These are phyloP conservation scores for Drosophila monieri DNA, from an alignment of 2,888 invertebrate species.

Conservation along the genomic window DNA sequence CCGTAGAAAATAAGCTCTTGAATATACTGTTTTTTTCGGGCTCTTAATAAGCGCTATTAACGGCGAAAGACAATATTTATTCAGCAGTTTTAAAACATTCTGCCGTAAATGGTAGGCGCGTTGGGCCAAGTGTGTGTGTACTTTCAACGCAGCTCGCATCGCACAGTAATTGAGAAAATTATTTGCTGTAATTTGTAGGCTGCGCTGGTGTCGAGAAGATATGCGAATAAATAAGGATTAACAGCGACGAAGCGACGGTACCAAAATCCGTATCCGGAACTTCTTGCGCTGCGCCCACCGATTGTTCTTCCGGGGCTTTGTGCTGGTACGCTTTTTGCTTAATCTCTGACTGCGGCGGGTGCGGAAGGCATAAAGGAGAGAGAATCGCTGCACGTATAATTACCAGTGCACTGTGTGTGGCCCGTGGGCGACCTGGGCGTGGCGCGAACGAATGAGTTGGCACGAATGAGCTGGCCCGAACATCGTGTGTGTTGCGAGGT, in stretches of 20 bases:
- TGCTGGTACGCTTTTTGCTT: neutral
- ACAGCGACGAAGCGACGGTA: neutral
- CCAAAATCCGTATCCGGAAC: neutral
- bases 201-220: neutral
- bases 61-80: neutral
- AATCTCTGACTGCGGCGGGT: neutral
- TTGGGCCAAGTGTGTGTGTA: neutral
- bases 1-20: neutral
- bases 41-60: neutral
- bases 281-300: neutral
- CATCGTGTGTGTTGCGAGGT: neutral
- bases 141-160: neutral
- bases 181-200: neutral
- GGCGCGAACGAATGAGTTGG: neutral
- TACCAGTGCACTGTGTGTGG: neutral
- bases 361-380: neutral
- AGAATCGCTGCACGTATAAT: slow-evolving; percentile 17
- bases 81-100: neutral
- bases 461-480: neutral
- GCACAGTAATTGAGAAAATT: neutral
- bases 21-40: neutral
- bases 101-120: no score
- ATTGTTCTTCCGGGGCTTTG: neutral
- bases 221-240: neutral
- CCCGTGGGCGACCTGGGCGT: neutral